phyloP scores from a whole-genome alignment of 35 echinoderm and acorn worm genomes.

The Heliocidaris erythrogramma region DNA sequence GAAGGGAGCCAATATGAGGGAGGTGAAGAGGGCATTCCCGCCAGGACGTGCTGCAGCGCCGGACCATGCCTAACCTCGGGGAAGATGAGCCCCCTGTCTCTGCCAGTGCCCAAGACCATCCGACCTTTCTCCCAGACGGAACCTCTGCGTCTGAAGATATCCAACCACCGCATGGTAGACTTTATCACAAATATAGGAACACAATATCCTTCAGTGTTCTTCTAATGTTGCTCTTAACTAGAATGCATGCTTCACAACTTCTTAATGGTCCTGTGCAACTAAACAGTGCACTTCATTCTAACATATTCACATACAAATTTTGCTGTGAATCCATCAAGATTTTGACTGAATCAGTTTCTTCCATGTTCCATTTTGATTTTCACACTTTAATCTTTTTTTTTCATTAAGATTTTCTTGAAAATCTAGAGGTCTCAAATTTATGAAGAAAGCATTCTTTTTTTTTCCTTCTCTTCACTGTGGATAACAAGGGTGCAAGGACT shows the following conservation, averaged over 20 bases:
- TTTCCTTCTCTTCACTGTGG: no score
- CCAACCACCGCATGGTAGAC: conserved; percentile 85
- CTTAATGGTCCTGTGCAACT: neutral
- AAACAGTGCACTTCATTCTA: neutral
- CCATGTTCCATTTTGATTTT: no score
- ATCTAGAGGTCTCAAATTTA: no score
- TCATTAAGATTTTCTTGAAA: no score
- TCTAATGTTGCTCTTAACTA: neutral
- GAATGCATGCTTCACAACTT: neutral
- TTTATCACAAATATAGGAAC: neutral
- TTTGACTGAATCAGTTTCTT: no score
- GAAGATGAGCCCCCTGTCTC: conserved; percentile 67
- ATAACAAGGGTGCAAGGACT: no score
- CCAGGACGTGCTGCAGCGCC: neutral
- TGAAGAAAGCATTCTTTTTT: no score
- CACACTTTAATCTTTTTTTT: no score
- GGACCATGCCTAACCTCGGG: conserved; percentile 15
- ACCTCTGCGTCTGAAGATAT: conserved; percentile 78
- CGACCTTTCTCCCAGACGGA: conserved; percentile 90
- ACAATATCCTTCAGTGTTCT: neutral
- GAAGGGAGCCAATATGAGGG: neutral
- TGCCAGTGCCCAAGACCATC: conserved; percentile 93
- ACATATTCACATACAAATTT: neutral
- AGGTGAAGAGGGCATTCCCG: conserved; percentile 16
- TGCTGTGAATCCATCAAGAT: neutral